Evolutionary conservation across 2,888 invertebrate species (phyloP), one percentile per base, ranked within the genome.

Genomic region (Limnephilus lunatus): DNA sequence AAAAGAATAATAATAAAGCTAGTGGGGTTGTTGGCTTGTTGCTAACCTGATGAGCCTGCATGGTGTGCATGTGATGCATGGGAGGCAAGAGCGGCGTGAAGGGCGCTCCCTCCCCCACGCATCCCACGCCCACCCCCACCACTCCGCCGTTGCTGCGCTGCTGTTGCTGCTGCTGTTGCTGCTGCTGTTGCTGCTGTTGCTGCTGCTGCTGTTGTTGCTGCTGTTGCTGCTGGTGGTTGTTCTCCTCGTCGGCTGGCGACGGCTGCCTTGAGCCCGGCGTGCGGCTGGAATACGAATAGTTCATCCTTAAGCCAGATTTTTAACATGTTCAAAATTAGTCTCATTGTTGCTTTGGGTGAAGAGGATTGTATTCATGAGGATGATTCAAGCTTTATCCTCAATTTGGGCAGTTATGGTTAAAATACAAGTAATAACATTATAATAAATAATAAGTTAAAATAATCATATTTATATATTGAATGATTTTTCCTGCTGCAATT

Each of bases 231-330:
- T 68, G 68, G 94, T 96, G 96, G 94, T 95, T 95, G 93, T 95
- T 96, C 94, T 98, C 98, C 94, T 98, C 98, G 95, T 98, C 98
- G 30, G 98, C 98, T 89, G 99, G 99, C 85, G 99, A 99, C 93
- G 98, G 98, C 95, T 99, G 99, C 94, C 98, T 97, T 94, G 99
- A 98, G 91, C 98, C 98, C 82, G 98, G 98, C 94, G 98, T 98
- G 94, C 98, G 98, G 95, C 98, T 98, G 96, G 90, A 96, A 96
- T 81, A 93, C 31, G 92, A 39, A 81, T 88, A 88, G 35, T 88
- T 88, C 88, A 88, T 88, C 88, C 88, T 88, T 88, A 68, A 88
- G 88, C 88, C 88, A 88, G 88, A 68, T 68, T 88, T 88, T 88
- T 88, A 53, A 35, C 35, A 88, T 88, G 88, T 88, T 68, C 88